A percentile compares a stretch with the other conserved stretches of the same genome.
phyloP scores from a whole-genome alignment of 2,888 invertebrate species.

The Leptopilina drosophilae region DNA sequence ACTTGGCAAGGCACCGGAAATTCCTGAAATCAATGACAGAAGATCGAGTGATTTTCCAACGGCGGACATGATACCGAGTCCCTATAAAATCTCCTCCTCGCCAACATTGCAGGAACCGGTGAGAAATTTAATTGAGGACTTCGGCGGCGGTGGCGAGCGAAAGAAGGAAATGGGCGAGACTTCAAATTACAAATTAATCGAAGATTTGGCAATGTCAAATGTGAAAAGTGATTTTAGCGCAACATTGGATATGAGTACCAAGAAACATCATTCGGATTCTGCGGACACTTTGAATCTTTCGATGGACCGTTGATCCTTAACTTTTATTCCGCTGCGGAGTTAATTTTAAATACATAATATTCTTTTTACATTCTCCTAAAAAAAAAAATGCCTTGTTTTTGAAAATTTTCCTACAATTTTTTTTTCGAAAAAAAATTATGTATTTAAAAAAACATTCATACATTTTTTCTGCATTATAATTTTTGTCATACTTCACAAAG shows the following conservation, averaged over 20 bases:
- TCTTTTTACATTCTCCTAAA: too few species aligned
- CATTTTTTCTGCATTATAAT: too few species aligned
- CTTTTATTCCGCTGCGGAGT: too few species aligned
- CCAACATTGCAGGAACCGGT: conserved; percentile 59
- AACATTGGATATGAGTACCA: conserved; percentile 72
- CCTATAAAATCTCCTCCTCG: conserved; percentile 61
- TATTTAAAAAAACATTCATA: too few species aligned
- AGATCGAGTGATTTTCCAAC: conserved; percentile 63
- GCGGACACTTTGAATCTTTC: conserved; percentile 72
- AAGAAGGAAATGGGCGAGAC: conserved; percentile 63
- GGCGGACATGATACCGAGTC: conserved; percentile 60
- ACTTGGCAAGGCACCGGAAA: conserved; percentile 67
- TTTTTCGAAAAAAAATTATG: too few species aligned
- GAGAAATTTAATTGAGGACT: conserved; percentile 62
- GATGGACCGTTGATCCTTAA: conserved; percentile 66
- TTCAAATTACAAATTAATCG: conserved; percentile 62
- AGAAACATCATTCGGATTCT: conserved; percentile 67
- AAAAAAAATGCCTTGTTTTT: too few species aligned
- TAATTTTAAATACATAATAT: too few species aligned
- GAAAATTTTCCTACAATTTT: too few species aligned
- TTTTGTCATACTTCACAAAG: too few species aligned
- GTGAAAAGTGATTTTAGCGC: conserved; percentile 66
- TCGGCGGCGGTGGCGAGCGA: conserved; percentile 58
- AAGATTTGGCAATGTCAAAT: conserved; percentile 70
- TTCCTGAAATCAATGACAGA: conserved; percentile 62